phyloP scores from a whole-genome alignment of 2,113 vertebrate species.

The Nibea albiflora region DNA sequence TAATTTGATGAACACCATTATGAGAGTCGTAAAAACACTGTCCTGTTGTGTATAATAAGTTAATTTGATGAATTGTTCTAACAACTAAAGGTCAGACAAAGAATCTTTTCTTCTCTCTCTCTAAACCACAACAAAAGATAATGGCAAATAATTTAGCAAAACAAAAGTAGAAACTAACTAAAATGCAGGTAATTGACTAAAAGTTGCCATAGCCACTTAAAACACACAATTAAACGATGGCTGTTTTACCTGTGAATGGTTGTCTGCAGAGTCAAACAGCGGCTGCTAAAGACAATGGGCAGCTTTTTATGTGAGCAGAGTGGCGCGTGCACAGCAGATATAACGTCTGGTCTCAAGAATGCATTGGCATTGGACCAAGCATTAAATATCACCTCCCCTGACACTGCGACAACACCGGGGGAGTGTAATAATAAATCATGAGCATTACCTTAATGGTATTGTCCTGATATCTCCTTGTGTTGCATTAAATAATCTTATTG shows the following conservation, averaged over 20 bases:
- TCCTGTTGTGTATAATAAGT: neutral
- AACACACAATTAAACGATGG: neutral
- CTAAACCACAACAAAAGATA: neutral
- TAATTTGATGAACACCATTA: neutral
- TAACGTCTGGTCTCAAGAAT: conserved; percentile 80
- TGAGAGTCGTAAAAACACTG: neutral
- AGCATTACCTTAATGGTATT: conserved; percentile 39
- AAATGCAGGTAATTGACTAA: neutral
- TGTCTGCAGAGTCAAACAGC: conserved; percentile 53
- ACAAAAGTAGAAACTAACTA: neutral
- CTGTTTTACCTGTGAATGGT: conserved; percentile 64
- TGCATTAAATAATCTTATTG: neutral
- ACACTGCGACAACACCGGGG: conserved; percentile 43
- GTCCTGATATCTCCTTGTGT: conserved; percentile 2
- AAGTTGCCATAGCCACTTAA: neutral
- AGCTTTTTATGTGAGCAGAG: conserved; percentile 71
- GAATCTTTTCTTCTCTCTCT: neutral
- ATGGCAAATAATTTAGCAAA: neutral
- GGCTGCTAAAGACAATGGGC: conserved; percentile 69
- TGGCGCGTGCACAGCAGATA: conserved; percentile 74
- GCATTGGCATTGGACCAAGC: conserved; percentile 71
- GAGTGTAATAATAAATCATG: conserved; percentile 67
- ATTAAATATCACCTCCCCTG: conserved; percentile 70
- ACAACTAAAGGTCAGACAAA: conserved; percentile 8
- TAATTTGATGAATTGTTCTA: conserved; percentile 42